Conservation (phyloP, 1,140 invertebrate genomes). For the Chelonus insularis region DNA sequence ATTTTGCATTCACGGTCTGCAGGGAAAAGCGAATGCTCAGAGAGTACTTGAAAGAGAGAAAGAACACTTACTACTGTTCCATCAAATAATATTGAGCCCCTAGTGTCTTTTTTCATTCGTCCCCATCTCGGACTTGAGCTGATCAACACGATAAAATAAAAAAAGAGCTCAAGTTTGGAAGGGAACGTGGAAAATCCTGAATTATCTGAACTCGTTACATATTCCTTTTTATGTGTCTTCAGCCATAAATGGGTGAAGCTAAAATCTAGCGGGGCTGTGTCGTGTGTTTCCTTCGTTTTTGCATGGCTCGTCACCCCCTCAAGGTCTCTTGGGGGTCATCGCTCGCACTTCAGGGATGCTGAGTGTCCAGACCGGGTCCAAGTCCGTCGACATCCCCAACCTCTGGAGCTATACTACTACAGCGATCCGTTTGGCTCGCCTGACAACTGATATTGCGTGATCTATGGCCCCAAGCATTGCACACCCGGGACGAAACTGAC, state of each 20-base stretch:
- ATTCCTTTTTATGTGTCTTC: slow-evolving; percentile 57
- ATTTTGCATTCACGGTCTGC: slow-evolving; percentile 37
- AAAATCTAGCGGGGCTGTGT: slow-evolving; percentile 22
- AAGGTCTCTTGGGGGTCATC: slow-evolving; percentile 56
- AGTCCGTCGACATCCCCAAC: slow-evolving; percentile 10
- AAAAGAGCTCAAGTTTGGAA: background rate
- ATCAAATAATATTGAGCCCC: slow-evolving; percentile 35
- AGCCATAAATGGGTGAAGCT: slow-evolving; percentile 51
- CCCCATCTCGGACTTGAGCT: slow-evolving; percentile 14
- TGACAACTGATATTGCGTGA: slow-evolving; percentile 62
- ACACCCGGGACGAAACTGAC: slow-evolving; percentile 56
- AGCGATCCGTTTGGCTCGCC: slow-evolving; percentile 46
- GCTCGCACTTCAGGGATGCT: slow-evolving; percentile 54
- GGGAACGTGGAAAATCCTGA: slow-evolving; percentile 41
- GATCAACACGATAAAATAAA: slow-evolving; percentile 29
- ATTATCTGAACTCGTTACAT: slow-evolving; percentile 58
- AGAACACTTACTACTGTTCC: background rate
- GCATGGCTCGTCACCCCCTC: slow-evolving; percentile 39
- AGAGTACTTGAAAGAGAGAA: slow-evolving; percentile 11
- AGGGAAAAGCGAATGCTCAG: slow-evolving; percentile 30
- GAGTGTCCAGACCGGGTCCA: slow-evolving; percentile 41
- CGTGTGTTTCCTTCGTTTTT: slow-evolving; percentile 41
- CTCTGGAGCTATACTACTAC: slow-evolving; percentile 27
- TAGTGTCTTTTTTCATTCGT: slow-evolving; percentile 7
- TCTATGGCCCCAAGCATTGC: slow-evolving; percentile 57